Evolutionary conservation across 2,797 vertebrate species (phyloP), one percentile per base, ranked within the genome.

Genomic region (Poeciliopsis presidionis): DNA sequence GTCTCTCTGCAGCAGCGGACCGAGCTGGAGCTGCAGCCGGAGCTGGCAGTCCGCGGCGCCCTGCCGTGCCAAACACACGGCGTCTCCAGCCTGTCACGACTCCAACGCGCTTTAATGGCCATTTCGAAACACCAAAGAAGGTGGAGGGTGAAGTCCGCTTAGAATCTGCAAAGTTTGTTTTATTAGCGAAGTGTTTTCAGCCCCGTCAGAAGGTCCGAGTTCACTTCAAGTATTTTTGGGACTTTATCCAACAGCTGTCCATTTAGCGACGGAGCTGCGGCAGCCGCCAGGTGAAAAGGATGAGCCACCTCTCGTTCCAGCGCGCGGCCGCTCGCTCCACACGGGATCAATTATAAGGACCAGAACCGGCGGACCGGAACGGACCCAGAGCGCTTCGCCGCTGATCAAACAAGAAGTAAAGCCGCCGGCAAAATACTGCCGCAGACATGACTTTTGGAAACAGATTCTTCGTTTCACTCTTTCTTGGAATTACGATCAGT

Each of bases 401-500:
- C 74, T 46, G 55, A 72, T 39, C 73, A 77, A 86, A 85, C 74
- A 74, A 70, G 77, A 73, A 55, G 73, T 53, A 16, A 72, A 83
- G 79, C 73, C 79, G 78, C 57, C 63, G 75, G 75, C 92, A 80
- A 85, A 85, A 93, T 92, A 90, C 84, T 83, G 87, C 88, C 72
- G 91, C 87, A 93, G 91, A 93, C 85, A 95, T 95, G 95, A 93
- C 79, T 90, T 90, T 90, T 77, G 91, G 90, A 87, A 87, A 90
- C 74, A 89, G 86, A 90, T 82, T 91, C 74, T 59, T 85, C 80
- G 69, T 91, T 81, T 88, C 89, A 86, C 84, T 95, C 85, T 90
- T 91, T 87, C 86, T 94, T 47, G 91, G 93, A 89, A 88, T 92
- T 88, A 81, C 88, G 77, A 78, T 92, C 89, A 80, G 80, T 67